phyloP scores from a whole-genome alignment of 2,797 vertebrate species.

The Sylvilagus floridanus region DNA sequence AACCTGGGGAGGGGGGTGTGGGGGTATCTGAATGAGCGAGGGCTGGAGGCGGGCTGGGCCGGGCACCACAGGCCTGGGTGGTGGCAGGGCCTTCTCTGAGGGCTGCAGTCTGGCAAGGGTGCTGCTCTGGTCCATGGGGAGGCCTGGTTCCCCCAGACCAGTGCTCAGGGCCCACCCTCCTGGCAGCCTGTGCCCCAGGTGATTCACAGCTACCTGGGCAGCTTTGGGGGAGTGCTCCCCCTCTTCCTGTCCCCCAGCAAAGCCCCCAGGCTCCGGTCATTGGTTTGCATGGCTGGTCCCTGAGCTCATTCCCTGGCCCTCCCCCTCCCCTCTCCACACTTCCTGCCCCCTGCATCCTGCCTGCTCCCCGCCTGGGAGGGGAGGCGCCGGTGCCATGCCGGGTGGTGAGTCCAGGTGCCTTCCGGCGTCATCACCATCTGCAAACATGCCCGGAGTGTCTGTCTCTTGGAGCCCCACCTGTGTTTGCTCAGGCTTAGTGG shows the following conservation, averaged over 20 bases:
- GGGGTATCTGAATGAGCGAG: neutral
- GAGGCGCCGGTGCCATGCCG: neutral
- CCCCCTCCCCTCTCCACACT: neutral
- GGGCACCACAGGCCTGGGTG: neutral
- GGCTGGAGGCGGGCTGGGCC: neutral
- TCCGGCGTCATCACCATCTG: slow-evolving; percentile 48
- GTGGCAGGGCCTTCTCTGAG: neutral
- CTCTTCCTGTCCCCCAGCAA: neutral
- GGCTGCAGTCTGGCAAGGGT: neutral
- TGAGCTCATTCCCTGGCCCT: neutral
- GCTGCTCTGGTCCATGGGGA: neutral
- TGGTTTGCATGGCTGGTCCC: neutral
- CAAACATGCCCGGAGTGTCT: slow-evolving; percentile 55
- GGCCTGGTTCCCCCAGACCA: neutral
- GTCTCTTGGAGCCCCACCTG: slow-evolving; percentile 56
- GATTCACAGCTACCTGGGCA: neutral
- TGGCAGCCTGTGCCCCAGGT: neutral
- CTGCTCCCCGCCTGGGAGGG: neutral
- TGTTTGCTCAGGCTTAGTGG: slow-evolving; percentile 74
- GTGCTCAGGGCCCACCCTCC: neutral
- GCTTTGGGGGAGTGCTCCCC: neutral
- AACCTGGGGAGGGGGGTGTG: slow-evolving; percentile 86
- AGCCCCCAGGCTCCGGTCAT: neutral
- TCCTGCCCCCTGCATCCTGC: neutral
- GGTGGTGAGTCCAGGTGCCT: neutral